phyloP scores from a whole-genome alignment of 2,888 invertebrate genomes.

The Morpho achilles region DNA sequence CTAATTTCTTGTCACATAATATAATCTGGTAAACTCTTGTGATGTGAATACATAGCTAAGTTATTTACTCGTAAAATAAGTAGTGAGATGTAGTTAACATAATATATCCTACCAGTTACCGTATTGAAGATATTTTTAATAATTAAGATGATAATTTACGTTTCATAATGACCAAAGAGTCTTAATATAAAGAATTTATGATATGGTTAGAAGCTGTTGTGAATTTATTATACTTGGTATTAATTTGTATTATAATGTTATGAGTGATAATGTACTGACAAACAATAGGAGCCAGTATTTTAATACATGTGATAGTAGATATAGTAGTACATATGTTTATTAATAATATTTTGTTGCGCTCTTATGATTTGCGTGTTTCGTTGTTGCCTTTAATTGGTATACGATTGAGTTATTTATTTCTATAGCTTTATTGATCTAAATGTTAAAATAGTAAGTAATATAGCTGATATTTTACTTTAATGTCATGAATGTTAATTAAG shows the following conservation, averaged over 20 bases:
- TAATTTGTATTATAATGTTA: slow-evolving; percentile 50
- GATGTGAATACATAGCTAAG: slow-evolving; percentile 10
- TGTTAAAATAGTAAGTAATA: not conserved
- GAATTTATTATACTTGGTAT: slow-evolving; percentile 49
- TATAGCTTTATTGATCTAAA: slow-evolving; percentile 6
- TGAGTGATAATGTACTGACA: slow-evolving; percentile 45
- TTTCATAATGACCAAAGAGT: slow-evolving; percentile 64
- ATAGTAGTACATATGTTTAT: slow-evolving; percentile 30
- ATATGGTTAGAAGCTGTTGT: slow-evolving; percentile 49
- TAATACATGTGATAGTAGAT: slow-evolving; percentile 76
- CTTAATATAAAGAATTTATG: slow-evolving; percentile 43
- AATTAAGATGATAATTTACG: slow-evolving; percentile 13
- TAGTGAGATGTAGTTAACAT: slow-evolving; percentile 22
- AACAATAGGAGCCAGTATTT: slow-evolving; percentile 63
- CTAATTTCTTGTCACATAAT: slow-evolving; percentile 19
- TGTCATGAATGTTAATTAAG: slow-evolving; percentile 1
- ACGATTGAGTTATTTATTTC: slow-evolving; percentile 14
- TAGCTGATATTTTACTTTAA: not conserved
- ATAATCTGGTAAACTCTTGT: slow-evolving; percentile 14
- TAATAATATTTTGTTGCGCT: slow-evolving; percentile 33
- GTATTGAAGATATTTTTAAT: slow-evolving; percentile 18
- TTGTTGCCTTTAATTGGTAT: slow-evolving; percentile 23
- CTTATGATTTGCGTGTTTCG: slow-evolving; percentile 22
- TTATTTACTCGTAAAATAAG: slow-evolving; percentile 16
- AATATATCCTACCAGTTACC: slow-evolving; percentile 12